Conservation (phyloP, 2,113 vertebrate genomes). For the Caranx ignobilis region DNA sequence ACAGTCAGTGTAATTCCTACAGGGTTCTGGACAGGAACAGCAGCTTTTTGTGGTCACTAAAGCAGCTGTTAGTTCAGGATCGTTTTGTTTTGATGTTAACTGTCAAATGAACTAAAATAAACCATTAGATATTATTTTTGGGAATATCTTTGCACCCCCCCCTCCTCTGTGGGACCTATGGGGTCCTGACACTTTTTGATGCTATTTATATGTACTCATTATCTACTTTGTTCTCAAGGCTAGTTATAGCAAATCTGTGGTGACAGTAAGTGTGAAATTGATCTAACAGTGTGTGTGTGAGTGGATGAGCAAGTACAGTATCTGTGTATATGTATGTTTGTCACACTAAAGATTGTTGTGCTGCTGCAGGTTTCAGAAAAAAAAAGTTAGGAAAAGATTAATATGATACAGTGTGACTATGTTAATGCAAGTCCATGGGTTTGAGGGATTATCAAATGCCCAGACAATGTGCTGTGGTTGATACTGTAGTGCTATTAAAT, state of each 20-base stretch:
- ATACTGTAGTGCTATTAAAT: background rate
- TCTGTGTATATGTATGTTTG: background rate
- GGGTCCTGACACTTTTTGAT: no score
- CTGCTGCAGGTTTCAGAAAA: background rate
- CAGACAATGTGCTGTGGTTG: background rate
- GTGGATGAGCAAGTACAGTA: constrained; percentile 37
- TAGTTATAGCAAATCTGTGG: constrained; percentile 38
- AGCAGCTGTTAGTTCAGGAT: background rate
- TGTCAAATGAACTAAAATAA: no score
- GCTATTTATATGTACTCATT: background rate
- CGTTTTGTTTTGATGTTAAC: no score
- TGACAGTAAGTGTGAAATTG: constrained; percentile 35
- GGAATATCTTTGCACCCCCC: no score
- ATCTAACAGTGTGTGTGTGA: constrained; percentile 34
- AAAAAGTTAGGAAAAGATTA: background rate
- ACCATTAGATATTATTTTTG: no score
- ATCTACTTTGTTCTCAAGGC: constrained; percentile 22
- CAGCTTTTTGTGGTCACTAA: background rate
- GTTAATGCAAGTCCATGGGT: background rate
- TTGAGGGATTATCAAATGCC: background rate
- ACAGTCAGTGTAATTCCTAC: background rate
- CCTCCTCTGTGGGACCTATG: no score
- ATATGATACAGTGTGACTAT: background rate
- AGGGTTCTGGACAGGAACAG: background rate
- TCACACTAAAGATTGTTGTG: constrained; percentile 24